These are phyloP conservation scores for Stenodema calcarata DNA, from an alignment of 2,888 invertebrate species.

Conservation along the genomic window DNA sequence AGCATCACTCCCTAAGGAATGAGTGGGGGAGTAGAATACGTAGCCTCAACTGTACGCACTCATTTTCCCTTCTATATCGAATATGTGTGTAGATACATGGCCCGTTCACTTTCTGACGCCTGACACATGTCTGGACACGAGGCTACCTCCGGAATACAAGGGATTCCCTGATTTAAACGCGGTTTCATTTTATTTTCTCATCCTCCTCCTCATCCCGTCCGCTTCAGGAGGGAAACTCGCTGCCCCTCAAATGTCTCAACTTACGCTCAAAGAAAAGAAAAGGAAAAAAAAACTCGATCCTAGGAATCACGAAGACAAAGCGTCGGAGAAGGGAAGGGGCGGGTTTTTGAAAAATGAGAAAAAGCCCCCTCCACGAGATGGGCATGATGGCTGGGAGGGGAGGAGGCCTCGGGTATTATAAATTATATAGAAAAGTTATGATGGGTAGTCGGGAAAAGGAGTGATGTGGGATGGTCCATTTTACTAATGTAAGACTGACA, in stretches of 20 bases:
- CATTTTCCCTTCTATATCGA: no score
- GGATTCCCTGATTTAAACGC: not conserved
- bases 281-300: slow-evolving; percentile 8
- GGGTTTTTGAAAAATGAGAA: slow-evolving; percentile 49
- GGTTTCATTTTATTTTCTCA: not conserved
- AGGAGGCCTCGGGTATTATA: slow-evolving; percentile 28
- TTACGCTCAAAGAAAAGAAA: not conserved
- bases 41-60: no score
- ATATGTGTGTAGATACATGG: no score
- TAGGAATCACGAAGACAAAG: not conserved
- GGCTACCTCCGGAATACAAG: not conserved
- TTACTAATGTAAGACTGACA: slow-evolving; percentile 54
- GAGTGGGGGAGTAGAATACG: no score
- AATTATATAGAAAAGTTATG: slow-evolving; percentile 52
- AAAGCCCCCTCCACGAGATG: not conserved
- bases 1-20: no score
- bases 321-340: not conserved
- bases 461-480: slow-evolving; percentile 52
- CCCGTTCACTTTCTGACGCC: not conserved
- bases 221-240: not conserved
- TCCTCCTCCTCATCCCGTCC: not conserved
- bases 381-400: not conserved
- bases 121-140: not conserved
- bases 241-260: slow-evolving; percentile 8
- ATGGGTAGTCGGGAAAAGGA: slow-evolving; percentile 33